A percentile compares a stretch with the other conserved stretches of the same genome.
Evolutionary conservation across 2,113 vertebrate genomes (phyloP).

Genomic region (Eleginops maclovinus): DNA sequence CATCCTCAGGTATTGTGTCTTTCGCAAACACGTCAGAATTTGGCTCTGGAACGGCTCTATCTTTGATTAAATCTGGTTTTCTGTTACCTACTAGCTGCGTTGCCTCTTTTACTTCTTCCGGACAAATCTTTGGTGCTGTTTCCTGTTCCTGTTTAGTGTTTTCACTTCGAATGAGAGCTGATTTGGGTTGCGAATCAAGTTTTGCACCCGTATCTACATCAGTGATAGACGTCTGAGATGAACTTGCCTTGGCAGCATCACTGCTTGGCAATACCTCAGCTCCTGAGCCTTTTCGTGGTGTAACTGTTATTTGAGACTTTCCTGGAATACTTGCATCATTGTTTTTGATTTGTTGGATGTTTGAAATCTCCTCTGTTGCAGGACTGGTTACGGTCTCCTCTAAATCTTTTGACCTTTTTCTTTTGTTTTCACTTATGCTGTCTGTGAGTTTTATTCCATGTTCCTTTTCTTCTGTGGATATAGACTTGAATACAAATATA

Average conservation of each 20-base stretch:
- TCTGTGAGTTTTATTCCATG: not conserved
- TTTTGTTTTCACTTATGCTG: conserved; percentile 2
- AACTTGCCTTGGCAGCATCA: not conserved
- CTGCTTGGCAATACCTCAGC: not conserved
- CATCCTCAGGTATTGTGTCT: conserved; percentile 30
- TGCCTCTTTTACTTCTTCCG: conserved; percentile 8
- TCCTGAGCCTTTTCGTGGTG: not conserved
- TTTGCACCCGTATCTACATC: not conserved
- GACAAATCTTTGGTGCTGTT: conserved; percentile 9
- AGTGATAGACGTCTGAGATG: not conserved
- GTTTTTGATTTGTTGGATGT: not conserved
- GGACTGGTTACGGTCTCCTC: not conserved
- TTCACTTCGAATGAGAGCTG: conserved; percentile 3
- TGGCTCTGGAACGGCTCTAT: conserved; percentile 12
- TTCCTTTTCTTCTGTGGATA: conserved; percentile 17
- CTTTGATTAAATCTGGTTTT: conserved; percentile 29
- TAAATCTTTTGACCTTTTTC: not conserved
- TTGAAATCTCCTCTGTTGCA: conserved; percentile 26
- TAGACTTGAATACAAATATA: not conserved
- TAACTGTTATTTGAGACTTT: not conserved
- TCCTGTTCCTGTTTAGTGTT: conserved; percentile 2
- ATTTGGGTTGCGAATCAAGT: not conserved
- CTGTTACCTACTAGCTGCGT: conserved; percentile 2
- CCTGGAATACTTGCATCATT: not conserved
- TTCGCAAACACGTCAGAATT: not conserved